Percentiles rank a stretch among this genome's conserved stretches.
Evolutionary conservation across 2,888 invertebrate species (phyloP).

Genomic region (Apodemia duryi): DNA sequence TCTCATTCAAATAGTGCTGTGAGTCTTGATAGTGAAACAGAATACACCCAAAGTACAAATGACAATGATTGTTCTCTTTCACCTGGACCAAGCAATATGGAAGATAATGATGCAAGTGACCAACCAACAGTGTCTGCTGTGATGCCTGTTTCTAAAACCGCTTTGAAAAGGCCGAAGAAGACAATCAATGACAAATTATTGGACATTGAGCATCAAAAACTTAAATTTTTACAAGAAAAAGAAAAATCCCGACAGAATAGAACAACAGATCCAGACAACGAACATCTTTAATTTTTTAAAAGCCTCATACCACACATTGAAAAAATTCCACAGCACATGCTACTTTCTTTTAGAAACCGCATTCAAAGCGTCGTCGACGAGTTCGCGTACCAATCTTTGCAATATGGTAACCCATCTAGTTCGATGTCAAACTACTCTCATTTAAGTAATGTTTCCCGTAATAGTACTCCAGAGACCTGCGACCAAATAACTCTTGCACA

Average conservation of each 20-base stretch:
- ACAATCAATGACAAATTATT: slow-evolving; percentile 2
- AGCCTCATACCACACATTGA: slow-evolving; percentile 1
- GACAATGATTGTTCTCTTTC: not conserved
- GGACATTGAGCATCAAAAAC: slow-evolving; percentile 6
- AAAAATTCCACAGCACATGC: slow-evolving; percentile 7
- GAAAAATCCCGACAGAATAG: too few species aligned
- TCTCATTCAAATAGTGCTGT: not conserved
- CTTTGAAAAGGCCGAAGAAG: not conserved
- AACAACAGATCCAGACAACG: not conserved
- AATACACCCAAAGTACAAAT: not conserved
- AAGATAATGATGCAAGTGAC: slow-evolving; percentile 4
- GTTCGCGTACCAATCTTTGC: too few species aligned
- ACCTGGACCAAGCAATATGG: not conserved
- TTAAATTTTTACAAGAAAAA: slow-evolving; percentile 2
- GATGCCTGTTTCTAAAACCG: not conserved
- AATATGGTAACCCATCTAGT: too few species aligned
- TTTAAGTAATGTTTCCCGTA: too few species aligned
- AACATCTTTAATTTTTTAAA: slow-evolving; percentile 4
- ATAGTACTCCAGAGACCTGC: too few species aligned
- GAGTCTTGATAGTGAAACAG: not conserved
- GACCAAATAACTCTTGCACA: too few species aligned
- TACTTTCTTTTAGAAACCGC: too few species aligned
- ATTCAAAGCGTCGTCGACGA: too few species aligned
- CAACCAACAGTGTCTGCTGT: not conserved
- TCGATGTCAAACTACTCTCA: too few species aligned